A percentile compares a stretch with the other conserved stretches of the same genome.
These are phyloP conservation scores for Limulus polyphemus DNA, from an alignment of 2,888 invertebrate species.

Conservation along the genomic window DNA sequence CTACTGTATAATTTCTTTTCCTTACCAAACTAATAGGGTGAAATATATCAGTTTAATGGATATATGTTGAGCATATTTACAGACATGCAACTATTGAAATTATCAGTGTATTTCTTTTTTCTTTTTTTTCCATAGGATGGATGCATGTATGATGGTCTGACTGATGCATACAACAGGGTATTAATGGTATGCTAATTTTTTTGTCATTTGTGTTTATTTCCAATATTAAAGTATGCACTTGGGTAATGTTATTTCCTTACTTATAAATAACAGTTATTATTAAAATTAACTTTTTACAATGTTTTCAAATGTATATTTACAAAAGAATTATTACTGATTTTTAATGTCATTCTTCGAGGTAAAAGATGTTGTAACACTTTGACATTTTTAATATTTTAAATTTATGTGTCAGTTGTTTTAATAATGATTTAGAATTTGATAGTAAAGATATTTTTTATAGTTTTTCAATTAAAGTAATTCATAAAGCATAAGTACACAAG, in stretches of 20 bases:
- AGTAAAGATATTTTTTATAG: no score
- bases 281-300: neutral
- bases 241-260: neutral
- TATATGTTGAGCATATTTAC: no score
- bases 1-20: no score
- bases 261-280: no score
- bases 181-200: neutral
- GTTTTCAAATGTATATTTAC: neutral
- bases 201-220: neutral
- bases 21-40: no score
- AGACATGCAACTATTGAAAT: no score
- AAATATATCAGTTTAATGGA: no score
- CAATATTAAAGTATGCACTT: neutral
- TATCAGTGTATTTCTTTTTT: neutral
- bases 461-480: neutral
- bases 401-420: no score
- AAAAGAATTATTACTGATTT: neutral
- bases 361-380: no score
- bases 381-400: no score
- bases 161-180: constrained; percentile 49
- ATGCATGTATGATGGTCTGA: constrained; percentile 86
- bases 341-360: neutral
- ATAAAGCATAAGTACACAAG: neutral
- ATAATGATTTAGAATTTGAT: no score
- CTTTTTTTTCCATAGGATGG: constrained; percentile 66